Evolutionary conservation across 2,888 invertebrate genomes (phyloP).

Genomic region (Myopa testacea): DNA sequence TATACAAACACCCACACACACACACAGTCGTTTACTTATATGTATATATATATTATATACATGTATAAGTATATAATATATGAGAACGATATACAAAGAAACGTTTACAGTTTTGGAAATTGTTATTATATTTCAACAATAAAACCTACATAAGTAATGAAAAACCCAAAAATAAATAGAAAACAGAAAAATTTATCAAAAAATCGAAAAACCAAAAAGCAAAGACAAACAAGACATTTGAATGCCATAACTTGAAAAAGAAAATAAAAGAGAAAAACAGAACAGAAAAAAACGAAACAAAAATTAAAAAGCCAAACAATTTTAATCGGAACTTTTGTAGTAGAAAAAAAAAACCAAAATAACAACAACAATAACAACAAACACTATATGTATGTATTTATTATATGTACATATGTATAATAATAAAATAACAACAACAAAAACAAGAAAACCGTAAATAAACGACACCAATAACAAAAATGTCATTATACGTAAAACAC

Average conservation of each 20-base stretch:
- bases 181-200: neutral
- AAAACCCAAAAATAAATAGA: neutral
- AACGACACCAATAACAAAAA: conserved; percentile 5
- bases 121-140: neutral
- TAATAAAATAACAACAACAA: conserved; percentile 11
- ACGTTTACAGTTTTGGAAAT: conserved; percentile 26
- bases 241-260: conserved; percentile 13
- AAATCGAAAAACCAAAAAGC: too few species aligned
- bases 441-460: neutral
- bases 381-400: neutral
- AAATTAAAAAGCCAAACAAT: too few species aligned
- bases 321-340: neutral
- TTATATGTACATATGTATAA: neutral
- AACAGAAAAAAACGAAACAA: neutral
- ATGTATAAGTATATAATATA: conserved; percentile 17
- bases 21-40: conserved; percentile 2
- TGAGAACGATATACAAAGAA: conserved; percentile 11
- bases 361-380: neutral
- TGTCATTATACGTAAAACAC: neutral
- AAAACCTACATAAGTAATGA: neutral
- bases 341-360: neutral
- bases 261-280: neutral
- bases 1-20: conserved; percentile 14
- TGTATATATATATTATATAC: conserved; percentile 27
- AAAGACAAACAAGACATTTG: neutral